Evolutionary conservation across 2,888 invertebrate genomes (phyloP), one percentile per base, ranked within the genome.

Genomic region (Lagria hirta): DNA sequence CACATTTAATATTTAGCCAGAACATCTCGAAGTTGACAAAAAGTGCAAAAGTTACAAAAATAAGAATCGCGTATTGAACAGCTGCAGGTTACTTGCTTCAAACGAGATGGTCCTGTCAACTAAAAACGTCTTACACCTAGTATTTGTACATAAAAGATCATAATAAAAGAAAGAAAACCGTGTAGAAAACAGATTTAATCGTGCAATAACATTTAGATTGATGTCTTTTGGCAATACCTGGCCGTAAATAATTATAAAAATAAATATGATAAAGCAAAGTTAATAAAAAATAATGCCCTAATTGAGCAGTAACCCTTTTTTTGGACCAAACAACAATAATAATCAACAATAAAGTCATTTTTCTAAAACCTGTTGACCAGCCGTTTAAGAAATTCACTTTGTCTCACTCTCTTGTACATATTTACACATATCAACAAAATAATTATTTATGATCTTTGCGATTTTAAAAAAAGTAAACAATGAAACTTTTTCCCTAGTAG

Each of bases 381-480:
- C 18, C 26, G 5, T 13, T n/a, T n/a, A n/a, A n/a, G n/a, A n/a
- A n/a, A n/a, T n/a, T n/a, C n/a, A n/a, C n/a, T n/a, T n/a, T 30
- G 6, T 30, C 18, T 26, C 13, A 13, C 3, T 4, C 20, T 32
- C 33, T 23, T 16, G 12, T 14, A 20, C 18, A 17, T 27, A 27
- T 28, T 15, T 35, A 36, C n/a, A n/a, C n/a, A 28, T 28, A 17
- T 26, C 30, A 41, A 33, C 20, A 41, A 41, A 33, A 33, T 41
- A 41, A 18, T 6, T 18, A 30, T 16, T 15, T 32, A 23, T 22
- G 35, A 35, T 35, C 35, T n/a, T 33, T 26, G 17, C 23, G 30
- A 30, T 38, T 38, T 38, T 38, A 33, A 33, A 33, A n/a, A 32
- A 33, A 33, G 41, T 32, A 33, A 33, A 33, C 26, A 41, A 32